Evolutionary conservation across 1,140 invertebrate genomes (phyloP).

Genomic region (Orchesella cincta): DNA sequence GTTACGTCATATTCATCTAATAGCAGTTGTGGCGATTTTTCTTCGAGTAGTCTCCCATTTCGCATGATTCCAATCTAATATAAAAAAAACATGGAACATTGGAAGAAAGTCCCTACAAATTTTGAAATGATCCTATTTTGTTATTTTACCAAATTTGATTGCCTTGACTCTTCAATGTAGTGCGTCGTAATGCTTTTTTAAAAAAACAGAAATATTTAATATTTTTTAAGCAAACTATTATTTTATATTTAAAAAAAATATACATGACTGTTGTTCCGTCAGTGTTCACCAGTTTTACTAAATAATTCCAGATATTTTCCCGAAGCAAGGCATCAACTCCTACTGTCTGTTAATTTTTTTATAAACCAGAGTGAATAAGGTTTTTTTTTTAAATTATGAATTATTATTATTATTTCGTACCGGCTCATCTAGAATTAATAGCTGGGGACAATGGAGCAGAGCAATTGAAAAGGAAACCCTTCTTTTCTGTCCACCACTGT

Average conservation of each 20-base stretch:
- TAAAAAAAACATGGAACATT: too few species aligned
- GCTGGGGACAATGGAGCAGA: conserved; percentile 86
- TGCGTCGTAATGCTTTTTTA: conserved; percentile 83
- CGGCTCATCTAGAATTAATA: conserved; percentile 93
- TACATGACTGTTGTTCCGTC: too few species aligned
- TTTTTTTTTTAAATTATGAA: conserved; percentile 10
- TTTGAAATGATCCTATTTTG: conserved; percentile 47
- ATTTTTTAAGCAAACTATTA: too few species aligned
- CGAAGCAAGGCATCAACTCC: too few species aligned
- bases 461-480: conserved; percentile 90
- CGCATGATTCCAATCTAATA: conserved; percentile 92
- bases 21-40: conserved; percentile 83
- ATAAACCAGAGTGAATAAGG: too few species aligned
- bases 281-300: too few species aligned
- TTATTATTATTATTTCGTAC: too few species aligned
- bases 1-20: conserved; percentile 79
- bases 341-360: too few species aligned
- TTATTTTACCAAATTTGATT: conserved; percentile 83
- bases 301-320: too few species aligned
- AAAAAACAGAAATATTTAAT: too few species aligned
- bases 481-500: conserved; percentile 90
- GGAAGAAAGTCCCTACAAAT: too few species aligned
- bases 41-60: conserved; percentile 83
- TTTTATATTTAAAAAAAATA: too few species aligned
- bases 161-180: conserved; percentile 89